Evolutionary conservation across 2,113 vertebrate genomes (phyloP), one percentile per base, ranked within the genome.

Genomic region (Fukomys damarensis): DNA sequence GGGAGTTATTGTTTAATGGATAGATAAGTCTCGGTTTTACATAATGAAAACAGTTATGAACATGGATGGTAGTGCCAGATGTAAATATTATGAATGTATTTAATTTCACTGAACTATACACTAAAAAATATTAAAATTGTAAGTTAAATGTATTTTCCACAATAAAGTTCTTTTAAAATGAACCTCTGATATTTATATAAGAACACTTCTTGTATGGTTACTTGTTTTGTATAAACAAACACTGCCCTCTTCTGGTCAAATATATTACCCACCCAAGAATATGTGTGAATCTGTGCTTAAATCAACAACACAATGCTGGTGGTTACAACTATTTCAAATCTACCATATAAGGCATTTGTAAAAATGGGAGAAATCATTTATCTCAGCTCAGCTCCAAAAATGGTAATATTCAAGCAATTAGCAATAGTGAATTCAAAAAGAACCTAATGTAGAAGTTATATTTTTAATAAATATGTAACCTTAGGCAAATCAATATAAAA

Each of bases 231-330:
- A 89, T 63, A 92, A 97, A 86, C 1, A 96, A 97, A 98, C 97
- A 97, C 95, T 98, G 98, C 98, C 98, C 98, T 98, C 98, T 98
- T 72, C 97, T 98, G 98, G 98, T 86, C 88, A 65, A 2, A 49
- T 22, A 93, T 61, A 58, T 35, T 72, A 56, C 30, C 58, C 85
- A 93, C 96, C 4, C 13, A 86, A 96, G 65, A 86, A 46, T 20
- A 68, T 30, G n/a, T 61, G 11, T 92, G 83, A 96, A 92, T 72
- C 24, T 41, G 46, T 22, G 32, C 35, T 54, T 81, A 74, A 88
- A 80, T 3, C 66, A 96, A 72, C 20, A 92, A 81, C 3, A 63
- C 6, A 88, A 72, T 72, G 49, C 66, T 76, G 20, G 24, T 58
- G 17, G 56, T 68, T 22, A 93, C 35, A 92, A 82, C 16, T 76